Evolutionary conservation across 2,113 vertebrate genomes (phyloP).

Genomic region (Apeltes quadracus): DNA sequence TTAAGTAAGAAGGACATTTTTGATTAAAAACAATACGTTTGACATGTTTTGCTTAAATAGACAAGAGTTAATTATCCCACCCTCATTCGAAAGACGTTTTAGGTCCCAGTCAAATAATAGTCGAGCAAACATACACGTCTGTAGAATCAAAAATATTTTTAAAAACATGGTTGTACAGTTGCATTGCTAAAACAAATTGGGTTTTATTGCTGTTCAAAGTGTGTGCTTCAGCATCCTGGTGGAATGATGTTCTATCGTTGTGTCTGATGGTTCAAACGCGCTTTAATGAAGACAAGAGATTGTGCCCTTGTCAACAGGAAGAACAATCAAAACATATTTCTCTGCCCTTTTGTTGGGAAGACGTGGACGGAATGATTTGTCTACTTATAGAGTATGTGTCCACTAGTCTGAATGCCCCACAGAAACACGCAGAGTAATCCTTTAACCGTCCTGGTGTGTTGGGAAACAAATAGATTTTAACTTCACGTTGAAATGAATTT

Average conservation of each 20-base stretch:
- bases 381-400: conserved; percentile 4
- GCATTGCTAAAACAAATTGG: background rate
- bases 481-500: conserved; percentile 1
- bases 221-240: background rate
- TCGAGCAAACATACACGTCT: too few species aligned
- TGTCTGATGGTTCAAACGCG: conserved; percentile 14
- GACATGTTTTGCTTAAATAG: background rate
- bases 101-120: background rate
- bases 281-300: conserved; percentile 12
- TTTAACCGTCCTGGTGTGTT: conserved; percentile 18
- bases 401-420: conserved; percentile 8
- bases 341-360: conserved; percentile 7
- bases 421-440: conserved; percentile 1
- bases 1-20: background rate
- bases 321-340: conserved; percentile 30
- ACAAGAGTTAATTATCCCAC: too few species aligned
- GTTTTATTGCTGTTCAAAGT: background rate
- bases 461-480: conserved; percentile 12
- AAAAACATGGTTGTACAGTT: background rate
- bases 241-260: conserved; percentile 3
- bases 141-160: background rate
- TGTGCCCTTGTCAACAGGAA: conserved; percentile 22
- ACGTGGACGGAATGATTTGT: conserved; percentile 15
- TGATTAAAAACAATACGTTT: background rate
- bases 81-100: too few species aligned